Conservation (phyloP, 2,888 invertebrate species). For the Odontothrips loti region DNA sequence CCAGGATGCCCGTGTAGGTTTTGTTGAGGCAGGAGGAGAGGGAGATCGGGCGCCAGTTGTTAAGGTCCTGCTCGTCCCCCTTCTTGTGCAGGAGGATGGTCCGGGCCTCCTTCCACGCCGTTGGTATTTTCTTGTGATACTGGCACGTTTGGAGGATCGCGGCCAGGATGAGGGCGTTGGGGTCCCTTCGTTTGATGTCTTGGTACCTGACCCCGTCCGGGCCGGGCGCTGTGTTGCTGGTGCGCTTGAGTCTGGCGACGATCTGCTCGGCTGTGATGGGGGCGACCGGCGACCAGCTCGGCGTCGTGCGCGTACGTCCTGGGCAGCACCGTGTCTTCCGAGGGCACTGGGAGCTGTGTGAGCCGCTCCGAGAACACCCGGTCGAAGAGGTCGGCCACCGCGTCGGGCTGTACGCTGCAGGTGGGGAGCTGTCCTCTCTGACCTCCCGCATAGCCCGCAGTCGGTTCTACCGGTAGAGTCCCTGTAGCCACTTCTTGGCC, state of each 20-base stretch:
- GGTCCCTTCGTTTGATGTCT: slow-evolving; percentile 33
- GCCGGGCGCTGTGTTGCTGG: slow-evolving; percentile 38
- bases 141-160: neutral
- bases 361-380: neutral
- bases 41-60: slow-evolving; percentile 35
- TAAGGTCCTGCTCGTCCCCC: slow-evolving; percentile 36
- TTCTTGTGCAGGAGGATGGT: slow-evolving; percentile 35
- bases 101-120: slow-evolving; percentile 34
- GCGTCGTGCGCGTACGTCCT: neutral
- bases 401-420: neutral
- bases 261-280: neutral
- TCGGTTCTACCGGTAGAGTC: neutral
- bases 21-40: slow-evolving; percentile 42
- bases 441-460: neutral
- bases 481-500: neutral
- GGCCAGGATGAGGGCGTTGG: slow-evolving; percentile 33
- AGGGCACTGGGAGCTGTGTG: neutral
- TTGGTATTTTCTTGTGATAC: neutral
- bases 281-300: neutral
- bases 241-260: neutral
- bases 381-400: neutral
- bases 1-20: slow-evolving; percentile 37
- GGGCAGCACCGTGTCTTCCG: neutral
- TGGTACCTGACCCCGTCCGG: slow-evolving; percentile 36
- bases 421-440: neutral